phyloP scores from a whole-genome alignment of 2,888 invertebrate species.

The Himalopsyche kuldschensis region DNA sequence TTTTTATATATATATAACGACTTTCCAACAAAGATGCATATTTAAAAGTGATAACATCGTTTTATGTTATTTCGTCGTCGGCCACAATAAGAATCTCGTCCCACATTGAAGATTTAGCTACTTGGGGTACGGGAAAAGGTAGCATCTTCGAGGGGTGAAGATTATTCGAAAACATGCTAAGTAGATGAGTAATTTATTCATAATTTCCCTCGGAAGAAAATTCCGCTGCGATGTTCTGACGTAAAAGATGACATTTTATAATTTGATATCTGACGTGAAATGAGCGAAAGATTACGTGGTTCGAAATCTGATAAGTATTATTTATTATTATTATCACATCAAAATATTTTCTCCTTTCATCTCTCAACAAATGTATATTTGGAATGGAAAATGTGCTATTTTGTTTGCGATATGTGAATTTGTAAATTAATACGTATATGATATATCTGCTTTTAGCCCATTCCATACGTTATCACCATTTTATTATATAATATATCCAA shows the following conservation, averaged over 20 bases:
- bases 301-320: constrained; percentile 23
- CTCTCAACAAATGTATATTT: background rate
- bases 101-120: no score
- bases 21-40: no score
- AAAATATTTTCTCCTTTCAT: background rate
- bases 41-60: no score
- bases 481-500: no score
- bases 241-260: constrained; percentile 34
- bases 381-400: background rate
- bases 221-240: constrained; percentile 7
- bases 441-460: no score
- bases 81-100: no score
- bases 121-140: background rate
- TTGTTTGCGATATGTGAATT: no score
- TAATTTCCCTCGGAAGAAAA: constrained; percentile 27
- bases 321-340: background rate
- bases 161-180: constrained; percentile 22
- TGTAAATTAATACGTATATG: no score
- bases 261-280: constrained; percentile 37
- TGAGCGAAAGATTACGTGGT: constrained; percentile 30
- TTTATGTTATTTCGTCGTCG: background rate
- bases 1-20: no score
- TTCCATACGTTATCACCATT: no score
- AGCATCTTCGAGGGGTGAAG: background rate
- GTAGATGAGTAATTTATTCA: constrained; percentile 36